Percentiles rank a stretch among this genome's conserved stretches.
phyloP scores from a whole-genome alignment of 2,888 invertebrate genomes.

The Habroteleia sp. region DNA sequence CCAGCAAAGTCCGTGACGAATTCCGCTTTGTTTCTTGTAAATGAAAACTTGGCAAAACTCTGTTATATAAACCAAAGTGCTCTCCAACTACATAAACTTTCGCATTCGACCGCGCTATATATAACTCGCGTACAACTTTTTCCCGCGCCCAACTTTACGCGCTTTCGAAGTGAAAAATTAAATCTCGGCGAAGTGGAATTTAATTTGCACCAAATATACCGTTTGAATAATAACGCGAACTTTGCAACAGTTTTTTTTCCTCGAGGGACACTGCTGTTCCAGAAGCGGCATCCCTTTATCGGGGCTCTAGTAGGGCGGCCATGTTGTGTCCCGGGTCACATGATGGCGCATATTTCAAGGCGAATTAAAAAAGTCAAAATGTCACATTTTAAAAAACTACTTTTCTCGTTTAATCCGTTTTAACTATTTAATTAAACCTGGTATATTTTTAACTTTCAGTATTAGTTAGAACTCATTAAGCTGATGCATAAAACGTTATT shows the following conservation, averaged over 20 bases:
- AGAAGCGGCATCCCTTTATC: too few relatives aligned
- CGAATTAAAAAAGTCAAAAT: too few relatives aligned
- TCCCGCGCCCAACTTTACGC: conserved; percentile 3
- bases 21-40: conserved; percentile 39
- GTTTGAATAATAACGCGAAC: conserved; percentile 29
- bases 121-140: conserved; percentile 27
- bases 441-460: too few relatives aligned
- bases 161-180: conserved; percentile 48
- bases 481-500: too few relatives aligned
- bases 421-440: too few relatives aligned
- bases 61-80: conserved; percentile 27
- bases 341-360: too few relatives aligned
- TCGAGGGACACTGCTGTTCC: background rate
- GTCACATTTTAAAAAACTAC: too few relatives aligned
- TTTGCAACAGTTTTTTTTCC: conserved; percentile 18
- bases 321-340: too few relatives aligned
- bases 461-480: too few relatives aligned
- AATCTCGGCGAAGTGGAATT: conserved; percentile 46
- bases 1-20: conserved; percentile 35
- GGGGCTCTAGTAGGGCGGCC: too few relatives aligned
- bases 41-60: conserved; percentile 47
- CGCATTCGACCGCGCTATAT: conserved; percentile 20
- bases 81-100: conserved; percentile 28
- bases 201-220: conserved; percentile 39
- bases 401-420: too few relatives aligned